Base-by-base conservation (phyloP, 2,797 vertebrate genomes). In the Phrynocephalus guinanensis region DNA sequence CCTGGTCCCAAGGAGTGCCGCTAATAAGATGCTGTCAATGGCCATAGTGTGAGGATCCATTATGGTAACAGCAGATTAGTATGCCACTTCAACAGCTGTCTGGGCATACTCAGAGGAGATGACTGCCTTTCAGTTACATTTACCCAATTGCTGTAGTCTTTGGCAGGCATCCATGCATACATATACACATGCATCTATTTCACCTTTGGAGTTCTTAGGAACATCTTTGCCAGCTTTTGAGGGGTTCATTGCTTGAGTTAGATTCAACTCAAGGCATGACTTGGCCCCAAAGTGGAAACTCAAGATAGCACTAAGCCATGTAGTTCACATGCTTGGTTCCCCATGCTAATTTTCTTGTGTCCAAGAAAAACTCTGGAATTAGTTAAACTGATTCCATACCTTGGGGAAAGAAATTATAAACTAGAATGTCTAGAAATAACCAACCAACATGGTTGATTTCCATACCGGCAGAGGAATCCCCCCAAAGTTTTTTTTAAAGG, bases 91-190 rank as follows among this genome's bases (percentile, higher is more conserved):
- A 83, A 44, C 80, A 73, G 88, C 52, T 83, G 75, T 63, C 75
- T 50, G 24, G 2, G 18, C 50, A 11, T 26, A 10, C 79, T 52
- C 66, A 67, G 84, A 79, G 68, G 48, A 70, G 82, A 5, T 38
- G 86, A 67, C 68, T 81, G 33, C 50, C 79, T 86, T 92, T 93
- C 76, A 88, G 82, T 72, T 85, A 81, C 75, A 18, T 52, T 82
- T 88, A 72, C 15, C 73, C 82, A 28, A 16, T 52, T 10, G 22
- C 28, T 63, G 44, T 67, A 66, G 33, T 56, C 22, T 33, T 8
- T 38, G 78, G 33, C 30, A 89, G 81, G 48, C 18, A 15, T 38
- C 86, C 16, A 38, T 84, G 20, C 52, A n/a, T n/a, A 48, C 60
- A 38, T 10, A 66, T n/a, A 6, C 11, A 79, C 52, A 38, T 15